phyloP scores from a whole-genome alignment of 2,113 vertebrate genomes.

The Phaethon lepturus region DNA sequence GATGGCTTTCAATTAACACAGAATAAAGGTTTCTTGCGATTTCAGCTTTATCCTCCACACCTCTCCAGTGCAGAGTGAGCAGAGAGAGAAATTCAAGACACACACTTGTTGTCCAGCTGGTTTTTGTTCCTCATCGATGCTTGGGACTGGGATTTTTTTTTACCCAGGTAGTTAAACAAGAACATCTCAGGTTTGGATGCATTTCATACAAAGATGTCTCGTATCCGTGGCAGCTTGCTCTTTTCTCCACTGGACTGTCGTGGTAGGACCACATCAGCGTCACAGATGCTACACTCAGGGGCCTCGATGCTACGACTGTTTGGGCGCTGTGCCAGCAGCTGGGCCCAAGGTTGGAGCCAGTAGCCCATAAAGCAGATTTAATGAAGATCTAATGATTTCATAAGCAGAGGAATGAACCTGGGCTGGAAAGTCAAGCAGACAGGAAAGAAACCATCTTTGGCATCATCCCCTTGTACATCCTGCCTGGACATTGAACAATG shows the following conservation, averaged over 20 bases:
- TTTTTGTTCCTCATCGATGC: background rate
- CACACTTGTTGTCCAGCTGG: background rate
- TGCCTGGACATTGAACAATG: background rate
- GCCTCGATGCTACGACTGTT: background rate
- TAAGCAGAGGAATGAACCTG: background rate
- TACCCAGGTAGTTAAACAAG: background rate
- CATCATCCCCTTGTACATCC: background rate
- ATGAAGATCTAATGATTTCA: background rate
- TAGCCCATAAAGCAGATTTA: background rate
- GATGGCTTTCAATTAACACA: background rate
- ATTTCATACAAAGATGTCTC: background rate
- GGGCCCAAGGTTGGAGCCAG: background rate
- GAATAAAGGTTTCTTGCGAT: background rate
- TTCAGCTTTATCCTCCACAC: background rate
- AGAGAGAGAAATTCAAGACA: background rate
- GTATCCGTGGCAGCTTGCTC: rapidly evolving
- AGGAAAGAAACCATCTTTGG: background rate
- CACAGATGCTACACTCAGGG: background rate
- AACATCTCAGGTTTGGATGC: background rate
- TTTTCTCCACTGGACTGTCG: background rate
- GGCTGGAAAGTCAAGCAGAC: background rate
- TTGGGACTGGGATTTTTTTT: background rate
- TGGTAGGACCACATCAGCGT: background rate
- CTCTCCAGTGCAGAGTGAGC: background rate
- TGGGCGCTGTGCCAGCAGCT: background rate